Evolutionary conservation across 1,140 invertebrate species (phyloP).

Genomic region (Scaptomyza hsui): DNA sequence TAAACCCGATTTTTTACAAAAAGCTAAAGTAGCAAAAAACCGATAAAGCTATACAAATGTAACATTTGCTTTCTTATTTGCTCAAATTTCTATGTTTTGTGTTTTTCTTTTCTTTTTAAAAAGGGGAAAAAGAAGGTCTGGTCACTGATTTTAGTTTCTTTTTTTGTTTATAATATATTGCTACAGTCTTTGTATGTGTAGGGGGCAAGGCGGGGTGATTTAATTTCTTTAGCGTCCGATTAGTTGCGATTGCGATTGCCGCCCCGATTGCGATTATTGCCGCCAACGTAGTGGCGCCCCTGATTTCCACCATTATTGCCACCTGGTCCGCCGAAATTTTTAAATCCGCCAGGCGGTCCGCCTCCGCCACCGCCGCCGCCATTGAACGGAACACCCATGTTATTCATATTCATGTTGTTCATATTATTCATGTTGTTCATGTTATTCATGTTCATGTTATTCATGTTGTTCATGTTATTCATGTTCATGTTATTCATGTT

Average conservation of each 20-base stretch:
- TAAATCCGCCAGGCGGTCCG: conserved; percentile 24
- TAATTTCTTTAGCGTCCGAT: background rate
- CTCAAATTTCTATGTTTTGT: conserved; percentile 7
- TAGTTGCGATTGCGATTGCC: conserved; percentile 42
- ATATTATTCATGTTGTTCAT: conserved; percentile 29
- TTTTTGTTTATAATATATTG: conserved; percentile 14
- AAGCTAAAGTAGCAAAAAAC: conserved; percentile 33
- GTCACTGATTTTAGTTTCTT: background rate
- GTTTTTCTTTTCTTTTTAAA: background rate
- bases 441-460: conserved; percentile 22
- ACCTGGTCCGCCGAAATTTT: conserved; percentile 44
- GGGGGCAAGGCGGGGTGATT: background rate
- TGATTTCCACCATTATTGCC: conserved; percentile 45
- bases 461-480: conserved; percentile 11
- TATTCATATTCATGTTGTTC: conserved; percentile 20
- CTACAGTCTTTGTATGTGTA: conserved; percentile 45
- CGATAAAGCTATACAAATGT: conserved; percentile 39
- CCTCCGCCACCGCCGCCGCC: conserved; percentile 27
- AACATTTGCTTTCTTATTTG: conserved; percentile 27
- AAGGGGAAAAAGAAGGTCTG: background rate
- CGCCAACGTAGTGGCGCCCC: conserved; percentile 44
- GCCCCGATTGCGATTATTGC: conserved; percentile 50
- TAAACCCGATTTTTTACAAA: conserved; percentile 41
- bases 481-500: conserved; percentile 22
- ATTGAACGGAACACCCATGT: conserved; percentile 45